These are phyloP conservation scores for Melanotaenia pygmaea DNA, from an alignment of 2,797 vertebrate species.

Conservation along the genomic window DNA sequence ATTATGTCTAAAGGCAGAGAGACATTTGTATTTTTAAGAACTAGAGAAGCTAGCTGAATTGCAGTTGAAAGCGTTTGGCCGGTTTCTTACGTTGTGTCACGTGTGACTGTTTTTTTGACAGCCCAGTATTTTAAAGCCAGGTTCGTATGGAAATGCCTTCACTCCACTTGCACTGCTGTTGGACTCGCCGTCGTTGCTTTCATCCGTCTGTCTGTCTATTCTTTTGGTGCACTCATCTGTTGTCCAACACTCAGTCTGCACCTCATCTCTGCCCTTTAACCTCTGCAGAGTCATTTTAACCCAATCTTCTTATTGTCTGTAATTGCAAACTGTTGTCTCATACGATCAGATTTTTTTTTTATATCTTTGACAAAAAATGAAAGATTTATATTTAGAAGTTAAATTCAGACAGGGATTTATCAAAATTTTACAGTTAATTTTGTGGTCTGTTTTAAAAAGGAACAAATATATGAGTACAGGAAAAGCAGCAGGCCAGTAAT, in stretches of 20 bases:
- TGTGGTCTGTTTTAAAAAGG: slow-evolving; percentile 4
- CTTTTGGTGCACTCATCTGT: slow-evolving; percentile 81
- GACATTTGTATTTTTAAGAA: slow-evolving; percentile 89
- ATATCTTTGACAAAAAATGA: neutral
- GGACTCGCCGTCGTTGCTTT: slow-evolving; percentile 98
- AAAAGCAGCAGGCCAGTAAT: slow-evolving; percentile 8
- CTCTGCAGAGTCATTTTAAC: slow-evolving; percentile 46
- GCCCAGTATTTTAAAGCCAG: slow-evolving; percentile 99
- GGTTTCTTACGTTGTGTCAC: slow-evolving; percentile 99
- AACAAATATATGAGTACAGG: neutral
- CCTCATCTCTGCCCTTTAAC: slow-evolving; percentile 74
- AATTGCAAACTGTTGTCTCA: slow-evolving; percentile 57
- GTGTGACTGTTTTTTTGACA: slow-evolving; percentile 99
- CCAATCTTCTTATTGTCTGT: slow-evolving; percentile 44
- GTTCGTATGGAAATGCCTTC: slow-evolving; percentile 99
- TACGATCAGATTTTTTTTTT: slow-evolving; percentile 35
- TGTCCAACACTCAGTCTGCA: slow-evolving; percentile 73
- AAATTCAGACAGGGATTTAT: neutral
- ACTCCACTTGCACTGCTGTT: slow-evolving; percentile 99
- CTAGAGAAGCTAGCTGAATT: slow-evolving; percentile 82
- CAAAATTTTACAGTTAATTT: slow-evolving; percentile 2
- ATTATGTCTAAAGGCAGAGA: slow-evolving; percentile 82
- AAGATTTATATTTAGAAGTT: neutral
- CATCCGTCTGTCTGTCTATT: slow-evolving; percentile 92
- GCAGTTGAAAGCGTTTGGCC: slow-evolving; percentile 94